Evolutionary conservation across 2,797 vertebrate species (phyloP).

Genomic region (Brachymystax lenok): DNA sequence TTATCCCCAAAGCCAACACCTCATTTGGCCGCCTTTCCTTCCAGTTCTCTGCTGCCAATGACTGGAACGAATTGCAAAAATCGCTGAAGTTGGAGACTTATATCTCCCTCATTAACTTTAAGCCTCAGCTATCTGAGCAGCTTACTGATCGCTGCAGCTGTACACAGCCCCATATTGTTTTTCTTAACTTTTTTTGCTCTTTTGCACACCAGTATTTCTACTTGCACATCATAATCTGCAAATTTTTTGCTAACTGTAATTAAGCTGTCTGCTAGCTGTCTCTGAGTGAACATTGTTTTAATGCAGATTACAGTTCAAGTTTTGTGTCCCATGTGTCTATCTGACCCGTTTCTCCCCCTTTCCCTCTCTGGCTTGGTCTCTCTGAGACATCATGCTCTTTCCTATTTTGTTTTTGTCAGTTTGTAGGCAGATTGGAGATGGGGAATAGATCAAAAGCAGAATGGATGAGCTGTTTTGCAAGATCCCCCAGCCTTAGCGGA

Average conservation of each 20-base stretch:
- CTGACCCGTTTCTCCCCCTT: constrained; percentile 13
- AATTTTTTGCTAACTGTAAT: neutral
- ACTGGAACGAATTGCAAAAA: no score
- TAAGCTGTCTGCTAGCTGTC: neutral
- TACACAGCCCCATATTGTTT: no score
- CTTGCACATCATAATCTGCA: no score
- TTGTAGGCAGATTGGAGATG: constrained; percentile 72
- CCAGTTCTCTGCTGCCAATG: no score
- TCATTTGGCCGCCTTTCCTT: no score
- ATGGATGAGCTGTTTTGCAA: constrained; percentile 75
- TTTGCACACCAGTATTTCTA: no score
- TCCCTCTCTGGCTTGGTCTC: constrained; percentile 65
- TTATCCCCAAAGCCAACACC: no score
- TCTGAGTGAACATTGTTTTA: neutral
- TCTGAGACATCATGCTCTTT: constrained; percentile 61
- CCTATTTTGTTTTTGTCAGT: constrained; percentile 72
- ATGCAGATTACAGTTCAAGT: neutral
- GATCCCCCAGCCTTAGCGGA: constrained; percentile 74
- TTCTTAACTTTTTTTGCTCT: no score
- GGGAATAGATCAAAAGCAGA: constrained; percentile 77
- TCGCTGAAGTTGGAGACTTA: no score
- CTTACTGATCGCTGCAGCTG: no score
- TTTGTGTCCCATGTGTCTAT: constrained; percentile 46
- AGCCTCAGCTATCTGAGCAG: no score
- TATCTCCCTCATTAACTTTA: no score